These are phyloP conservation scores for Drosophila atripex DNA, from an alignment of 2,888 invertebrate species.

Conservation along the genomic window DNA sequence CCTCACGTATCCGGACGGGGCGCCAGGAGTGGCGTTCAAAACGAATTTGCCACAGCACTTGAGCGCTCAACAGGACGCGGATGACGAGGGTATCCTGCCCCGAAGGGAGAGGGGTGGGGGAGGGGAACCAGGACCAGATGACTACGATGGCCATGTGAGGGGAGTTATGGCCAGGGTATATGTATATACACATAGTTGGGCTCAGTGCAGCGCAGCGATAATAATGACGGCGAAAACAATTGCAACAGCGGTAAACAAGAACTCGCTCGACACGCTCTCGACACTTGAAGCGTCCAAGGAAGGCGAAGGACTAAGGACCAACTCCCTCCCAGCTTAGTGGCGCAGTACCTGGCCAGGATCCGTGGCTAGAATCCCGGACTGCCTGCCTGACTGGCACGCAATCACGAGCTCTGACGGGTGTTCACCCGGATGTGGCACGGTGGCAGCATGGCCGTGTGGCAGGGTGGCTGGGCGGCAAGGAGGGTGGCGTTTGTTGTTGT, in stretches of 20 bases:
- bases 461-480: slow-evolving; percentile 1
- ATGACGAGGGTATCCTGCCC: slow-evolving; percentile 23
- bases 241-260: slow-evolving; percentile 79
- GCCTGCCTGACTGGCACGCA: slow-evolving; percentile 55
- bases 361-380: slow-evolving; percentile 13
- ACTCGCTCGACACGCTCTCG: slow-evolving; percentile 78
- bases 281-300: slow-evolving; percentile 56
- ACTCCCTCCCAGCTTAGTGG: slow-evolving; percentile 4
- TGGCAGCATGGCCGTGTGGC: not conserved
- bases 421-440: slow-evolving; percentile 8
- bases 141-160: slow-evolving; percentile 42
- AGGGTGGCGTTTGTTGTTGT: slow-evolving; percentile 58
- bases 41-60: slow-evolving; percentile 80
- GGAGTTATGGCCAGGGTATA: slow-evolving; percentile 49
- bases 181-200: slow-evolving; percentile 18
- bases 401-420: slow-evolving; percentile 65
- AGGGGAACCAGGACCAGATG: slow-evolving; percentile 36
- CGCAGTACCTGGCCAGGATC: slow-evolving; percentile 17
- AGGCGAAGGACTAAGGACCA: slow-evolving; percentile 18
- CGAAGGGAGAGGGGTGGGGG: not conserved
- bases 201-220: slow-evolving; percentile 59
- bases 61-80: slow-evolving; percentile 70
- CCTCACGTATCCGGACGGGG: slow-evolving; percentile 53
- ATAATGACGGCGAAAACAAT: slow-evolving; percentile 76
- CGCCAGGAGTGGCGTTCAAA: slow-evolving; percentile 74